Evolutionary conservation across 2,113 vertebrate species (phyloP), one percentile per base, ranked within the genome.

Genomic region (Tetraodon nigroviridis): DNA sequence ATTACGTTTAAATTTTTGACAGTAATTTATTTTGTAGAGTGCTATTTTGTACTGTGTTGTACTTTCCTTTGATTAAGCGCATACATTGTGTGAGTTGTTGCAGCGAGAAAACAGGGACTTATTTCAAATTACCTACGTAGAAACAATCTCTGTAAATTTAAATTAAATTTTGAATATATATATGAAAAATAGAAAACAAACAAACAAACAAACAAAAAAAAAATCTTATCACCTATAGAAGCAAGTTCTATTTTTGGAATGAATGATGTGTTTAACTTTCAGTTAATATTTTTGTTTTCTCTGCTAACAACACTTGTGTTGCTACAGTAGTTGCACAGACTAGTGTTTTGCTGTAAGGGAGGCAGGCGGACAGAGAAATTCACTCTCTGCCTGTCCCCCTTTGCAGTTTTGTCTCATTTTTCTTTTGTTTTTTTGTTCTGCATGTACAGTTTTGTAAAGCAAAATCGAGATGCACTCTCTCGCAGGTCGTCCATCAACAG

Each of bases 401-500:
- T n/a, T 7, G 5, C 22, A 65, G 79, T 68, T 80, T 68, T 83
- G 91, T 92, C 93, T 96, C 91, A 94, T 88, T 87, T 77, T 91
- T 87, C 86, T 75, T 88, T 73, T 47, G 45, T 19, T 46, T 85
- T 86, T 84, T 82, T 87, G 92, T 94, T 90, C 93, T 92, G 96
- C 94, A 96, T 95, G 94, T 93, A 92, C 96, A 99, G 97, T 96
- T 97, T 97, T 96, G 95, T 98, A 97, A 97, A 95, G 94, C 97
- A 96, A 93, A 93, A 94, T 93, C 95, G 93, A 93, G 94, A 93
- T 88, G 89, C 93, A 89, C 90, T 94, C 83, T 96, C 95, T 93
- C 95, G 93, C 94, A 97, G 96, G 92, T 95, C 96, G 86, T 98
- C 97, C 90, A 91, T 96, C 93, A 95, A 90, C 97, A 99, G 96